Percentiles rank a stretch among this genome's conserved stretches.
These are phyloP conservation scores for Drosophila eohydei DNA, from an alignment of 2,888 invertebrate species.

Conservation along the genomic window DNA sequence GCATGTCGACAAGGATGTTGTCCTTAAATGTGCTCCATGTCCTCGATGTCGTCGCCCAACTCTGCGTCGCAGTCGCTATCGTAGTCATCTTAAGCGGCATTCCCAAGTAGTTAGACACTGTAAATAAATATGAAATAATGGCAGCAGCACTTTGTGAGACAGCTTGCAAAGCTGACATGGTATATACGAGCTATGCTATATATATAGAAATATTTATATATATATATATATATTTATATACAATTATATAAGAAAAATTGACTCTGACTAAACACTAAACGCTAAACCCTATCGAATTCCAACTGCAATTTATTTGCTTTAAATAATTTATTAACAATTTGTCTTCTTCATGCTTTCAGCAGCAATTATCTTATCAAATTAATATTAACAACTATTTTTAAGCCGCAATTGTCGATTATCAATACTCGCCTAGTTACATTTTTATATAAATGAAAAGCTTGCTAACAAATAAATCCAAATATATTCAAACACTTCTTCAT, in stretches of 20 bases:
- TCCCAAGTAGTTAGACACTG: slow-evolving; percentile 54
- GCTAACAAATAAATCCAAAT: too few relatives aligned
- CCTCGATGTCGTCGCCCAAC: slow-evolving; percentile 38
- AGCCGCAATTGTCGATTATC: too few relatives aligned
- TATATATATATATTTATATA: not conserved
- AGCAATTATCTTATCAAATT: too few relatives aligned
- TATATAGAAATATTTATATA: not conserved
- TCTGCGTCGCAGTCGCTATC: not conserved
- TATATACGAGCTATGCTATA: not conserved
- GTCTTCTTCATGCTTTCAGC: too few relatives aligned
- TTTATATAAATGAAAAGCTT: too few relatives aligned
- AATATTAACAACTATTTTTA: too few relatives aligned
- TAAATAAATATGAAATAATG: slow-evolving; percentile 36
- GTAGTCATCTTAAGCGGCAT: slow-evolving; percentile 47
- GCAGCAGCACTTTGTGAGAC: slow-evolving; percentile 12
- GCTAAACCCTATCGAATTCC: too few relatives aligned
- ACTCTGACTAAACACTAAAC: too few relatives aligned
- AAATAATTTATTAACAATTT: too few relatives aligned
- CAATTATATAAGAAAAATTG: not conserved
- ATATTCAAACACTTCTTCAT: too few relatives aligned
- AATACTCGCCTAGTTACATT: too few relatives aligned
- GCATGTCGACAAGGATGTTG: slow-evolving; percentile 63
- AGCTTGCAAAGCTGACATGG: not conserved
- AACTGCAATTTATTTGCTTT: too few relatives aligned
- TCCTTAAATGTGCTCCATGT: slow-evolving; percentile 35